Base-by-base conservation (phyloP, 1,140 invertebrate species). In the Listronotus bonariensis region DNA sequence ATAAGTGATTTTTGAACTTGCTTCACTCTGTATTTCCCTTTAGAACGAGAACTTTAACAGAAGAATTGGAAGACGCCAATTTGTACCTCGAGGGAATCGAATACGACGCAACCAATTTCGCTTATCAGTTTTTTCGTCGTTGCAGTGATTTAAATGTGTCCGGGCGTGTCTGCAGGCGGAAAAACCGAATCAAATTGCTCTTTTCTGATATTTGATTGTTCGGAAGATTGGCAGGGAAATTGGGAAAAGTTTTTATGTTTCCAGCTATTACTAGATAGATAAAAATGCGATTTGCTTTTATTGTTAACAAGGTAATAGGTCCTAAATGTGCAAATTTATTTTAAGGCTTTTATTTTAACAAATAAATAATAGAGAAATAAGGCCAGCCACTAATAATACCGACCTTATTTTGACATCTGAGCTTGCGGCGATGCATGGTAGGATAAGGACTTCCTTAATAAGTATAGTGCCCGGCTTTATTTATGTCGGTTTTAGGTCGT, bases 111-210 rank as follows among this genome's bases (percentile, higher is more conserved):
- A 63, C 61, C 61, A 63, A 63, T 63, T 56, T 49, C 53, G 52
- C 61, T 63, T 63, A 63, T 63, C 61, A 63, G 61, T 63, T 63
- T 62, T 62, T 62, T 61, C 40, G 59, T 62, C 59, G 48, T 53
- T 53, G 59, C 40, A 62, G 59, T 63, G 61, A 63, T 63, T 63
- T 63, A 63, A 63, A 63, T 55, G 43, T 63, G 42, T 63, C 61
- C 52, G 53, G 53, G 36, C 31, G 38, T 43, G 41, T 48, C 34
- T n/a, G 12, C 7, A 15, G 42, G 41, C 51, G 52, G 51, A 62
- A 62, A 62, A 54, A 31, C 41, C 18, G 36, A 63, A 48, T 40
- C 49, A 63, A 63, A 55, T 49, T 38, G 52, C 52, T 56, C 61
- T 62, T 36, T 57, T 53, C 41, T 53, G 59, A 62, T 62, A 62